Percentiles rank a stretch among this genome's conserved stretches.
Conservation (phyloP, 2,888 invertebrate genomes). For the Cataglyphis rosenhaueri region DNA sequence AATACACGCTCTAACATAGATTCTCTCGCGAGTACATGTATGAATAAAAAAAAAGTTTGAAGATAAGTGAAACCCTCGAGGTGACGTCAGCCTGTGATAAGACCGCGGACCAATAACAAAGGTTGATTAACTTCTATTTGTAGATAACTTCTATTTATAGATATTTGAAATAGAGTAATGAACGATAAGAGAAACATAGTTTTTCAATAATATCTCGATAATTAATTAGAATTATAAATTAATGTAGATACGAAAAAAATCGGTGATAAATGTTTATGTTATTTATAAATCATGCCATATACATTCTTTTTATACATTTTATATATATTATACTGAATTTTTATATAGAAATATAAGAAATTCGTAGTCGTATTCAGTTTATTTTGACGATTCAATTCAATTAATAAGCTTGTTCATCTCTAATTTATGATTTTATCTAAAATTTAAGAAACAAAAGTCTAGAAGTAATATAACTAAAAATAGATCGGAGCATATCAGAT, state of each 20-base stretch:
- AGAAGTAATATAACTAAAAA: background rate
- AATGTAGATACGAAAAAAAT: conserved; percentile 3
- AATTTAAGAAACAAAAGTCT: background rate
- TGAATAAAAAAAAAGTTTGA: conserved; percentile 48
- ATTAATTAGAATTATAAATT: conserved; percentile 31
- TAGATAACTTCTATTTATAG: background rate
- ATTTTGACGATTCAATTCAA: background rate
- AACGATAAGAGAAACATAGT: background rate
- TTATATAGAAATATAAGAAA: background rate
- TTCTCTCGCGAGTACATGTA: background rate
- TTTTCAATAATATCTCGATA: conserved; percentile 17
- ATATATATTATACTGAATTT: background rate
- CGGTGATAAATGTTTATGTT: background rate
- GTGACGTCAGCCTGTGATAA: conserved; percentile 52
- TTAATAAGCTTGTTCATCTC: conserved; percentile 8
- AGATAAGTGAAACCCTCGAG: conserved; percentile 48
- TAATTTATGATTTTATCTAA: background rate
- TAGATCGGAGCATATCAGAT: background rate
- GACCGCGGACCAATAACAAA: conserved; percentile 31
- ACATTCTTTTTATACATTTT: background rate
- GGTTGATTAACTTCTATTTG: conserved; percentile 9
- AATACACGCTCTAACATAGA: conserved; percentile 39
- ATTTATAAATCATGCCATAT: conserved; percentile 16
- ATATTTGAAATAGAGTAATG: background rate
- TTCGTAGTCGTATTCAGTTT: background rate